Conservation (phyloP, 1,140 invertebrate genomes). For the Arctopsyche grandis region DNA sequence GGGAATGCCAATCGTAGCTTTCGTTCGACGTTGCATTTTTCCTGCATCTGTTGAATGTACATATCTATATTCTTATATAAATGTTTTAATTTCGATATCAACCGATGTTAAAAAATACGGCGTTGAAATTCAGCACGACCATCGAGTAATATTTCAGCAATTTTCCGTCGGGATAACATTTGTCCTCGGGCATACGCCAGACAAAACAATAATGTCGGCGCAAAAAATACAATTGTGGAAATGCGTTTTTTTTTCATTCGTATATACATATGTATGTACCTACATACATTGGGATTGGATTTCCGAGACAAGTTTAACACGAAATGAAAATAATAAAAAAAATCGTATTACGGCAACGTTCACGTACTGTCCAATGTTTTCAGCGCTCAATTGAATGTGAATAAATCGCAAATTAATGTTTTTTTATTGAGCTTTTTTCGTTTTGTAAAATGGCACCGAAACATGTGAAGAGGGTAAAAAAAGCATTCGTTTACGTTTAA, state of each 20-base stretch:
- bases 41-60: no score
- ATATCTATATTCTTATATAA: no score
- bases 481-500: no score
- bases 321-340: no score
- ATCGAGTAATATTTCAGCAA: background rate
- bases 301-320: background rate
- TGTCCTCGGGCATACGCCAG: background rate
- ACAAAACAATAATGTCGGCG: background rate
- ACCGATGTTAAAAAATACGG: background rate
- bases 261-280: background rate
- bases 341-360: no score
- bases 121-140: background rate
- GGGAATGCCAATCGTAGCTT: background rate
- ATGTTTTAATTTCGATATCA: background rate
- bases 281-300: background rate
- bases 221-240: background rate
- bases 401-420: no score
- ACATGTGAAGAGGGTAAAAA: no score
- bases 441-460: no score
- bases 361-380: no score
- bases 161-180: background rate
- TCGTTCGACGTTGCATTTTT: background rate
- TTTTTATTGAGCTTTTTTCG: no score
- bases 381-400: no score
- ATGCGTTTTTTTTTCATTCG: background rate